phyloP scores from a whole-genome alignment of 2,797 vertebrate species.

The Arctocebus calabarensis region DNA sequence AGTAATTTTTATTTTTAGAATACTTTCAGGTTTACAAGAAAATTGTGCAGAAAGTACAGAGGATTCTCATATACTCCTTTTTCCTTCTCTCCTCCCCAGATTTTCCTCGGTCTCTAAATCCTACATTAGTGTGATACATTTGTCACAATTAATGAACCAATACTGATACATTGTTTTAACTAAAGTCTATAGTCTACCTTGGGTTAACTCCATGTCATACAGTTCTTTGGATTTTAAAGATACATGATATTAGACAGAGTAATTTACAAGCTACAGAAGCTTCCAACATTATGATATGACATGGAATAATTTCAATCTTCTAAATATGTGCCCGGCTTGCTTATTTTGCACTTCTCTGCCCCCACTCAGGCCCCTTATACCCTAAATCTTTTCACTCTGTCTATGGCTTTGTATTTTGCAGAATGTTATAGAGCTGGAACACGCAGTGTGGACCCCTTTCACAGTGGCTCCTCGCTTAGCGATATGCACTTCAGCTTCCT shows the following conservation, averaged over 20 bases:
- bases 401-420: background rate
- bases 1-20: slow-evolving; percentile 19
- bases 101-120: background rate
- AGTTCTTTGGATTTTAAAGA: background rate
- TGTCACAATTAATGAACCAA: background rate
- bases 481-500: background rate
- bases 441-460: background rate
- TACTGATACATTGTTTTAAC: background rate
- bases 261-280: too few species aligned
- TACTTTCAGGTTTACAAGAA: background rate
- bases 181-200: background rate
- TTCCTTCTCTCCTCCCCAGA: background rate
- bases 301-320: background rate
- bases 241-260: too few species aligned
- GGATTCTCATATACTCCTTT: background rate
- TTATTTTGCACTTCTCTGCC: background rate
- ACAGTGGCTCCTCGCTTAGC: background rate
- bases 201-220: background rate
- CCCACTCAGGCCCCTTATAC: background rate
- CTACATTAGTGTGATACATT: background rate
- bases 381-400: background rate
- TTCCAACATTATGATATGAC: background rate
- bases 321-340: background rate
- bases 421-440: background rate
- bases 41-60: background rate